phyloP scores from a whole-genome alignment of 2,888 invertebrate genomes.

The Trissonchulus sp. region DNA sequence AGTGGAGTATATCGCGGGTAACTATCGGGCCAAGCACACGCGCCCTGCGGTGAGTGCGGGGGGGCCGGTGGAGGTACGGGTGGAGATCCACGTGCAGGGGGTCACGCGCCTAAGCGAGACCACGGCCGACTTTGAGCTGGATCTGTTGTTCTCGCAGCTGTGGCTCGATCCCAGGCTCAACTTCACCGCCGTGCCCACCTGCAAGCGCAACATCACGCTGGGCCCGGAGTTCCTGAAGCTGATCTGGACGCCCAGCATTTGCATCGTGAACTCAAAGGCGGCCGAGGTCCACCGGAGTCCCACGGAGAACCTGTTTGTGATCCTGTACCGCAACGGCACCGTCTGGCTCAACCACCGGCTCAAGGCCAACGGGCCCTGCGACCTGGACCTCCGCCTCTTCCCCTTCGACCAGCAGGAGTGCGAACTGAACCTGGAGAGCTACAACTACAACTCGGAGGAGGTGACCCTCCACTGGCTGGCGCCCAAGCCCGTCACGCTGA shows the following conservation, averaged over 20 bases:
- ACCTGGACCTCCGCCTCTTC: slow-evolving; percentile 45
- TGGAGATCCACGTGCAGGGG: slow-evolving; percentile 40
- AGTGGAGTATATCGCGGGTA: not conserved
- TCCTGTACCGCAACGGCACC: slow-evolving; percentile 47
- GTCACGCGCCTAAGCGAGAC: slow-evolving; percentile 49
- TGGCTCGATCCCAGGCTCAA: slow-evolving; percentile 48
- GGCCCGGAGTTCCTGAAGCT: slow-evolving; percentile 43
- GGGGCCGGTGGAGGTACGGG: not conserved
- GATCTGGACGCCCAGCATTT: slow-evolving; percentile 51
- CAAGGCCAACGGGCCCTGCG: slow-evolving; percentile 47
- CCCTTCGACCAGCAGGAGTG: slow-evolving; percentile 44
- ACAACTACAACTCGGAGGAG: slow-evolving; percentile 50
- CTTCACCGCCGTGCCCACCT: slow-evolving; percentile 38
- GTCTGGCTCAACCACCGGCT: slow-evolving; percentile 50
- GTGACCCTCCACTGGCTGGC: slow-evolving; percentile 47
- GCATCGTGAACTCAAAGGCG: slow-evolving; percentile 48
- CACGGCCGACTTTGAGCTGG: slow-evolving; percentile 49
- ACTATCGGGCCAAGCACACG: not conserved
- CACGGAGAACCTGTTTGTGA: slow-evolving; percentile 48
- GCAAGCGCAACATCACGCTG: slow-evolving; percentile 49
- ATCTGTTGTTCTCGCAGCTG: slow-evolving; percentile 46
- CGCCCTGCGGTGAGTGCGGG: not conserved
- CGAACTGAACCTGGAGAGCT: slow-evolving; percentile 47
- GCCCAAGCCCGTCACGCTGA: slow-evolving; percentile 46
- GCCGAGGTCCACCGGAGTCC: slow-evolving; percentile 47